Percentiles rank a stretch among this genome's conserved stretches.
Evolutionary conservation across 2,113 vertebrate genomes (phyloP).

Genomic region (Sturnus vulgaris): DNA sequence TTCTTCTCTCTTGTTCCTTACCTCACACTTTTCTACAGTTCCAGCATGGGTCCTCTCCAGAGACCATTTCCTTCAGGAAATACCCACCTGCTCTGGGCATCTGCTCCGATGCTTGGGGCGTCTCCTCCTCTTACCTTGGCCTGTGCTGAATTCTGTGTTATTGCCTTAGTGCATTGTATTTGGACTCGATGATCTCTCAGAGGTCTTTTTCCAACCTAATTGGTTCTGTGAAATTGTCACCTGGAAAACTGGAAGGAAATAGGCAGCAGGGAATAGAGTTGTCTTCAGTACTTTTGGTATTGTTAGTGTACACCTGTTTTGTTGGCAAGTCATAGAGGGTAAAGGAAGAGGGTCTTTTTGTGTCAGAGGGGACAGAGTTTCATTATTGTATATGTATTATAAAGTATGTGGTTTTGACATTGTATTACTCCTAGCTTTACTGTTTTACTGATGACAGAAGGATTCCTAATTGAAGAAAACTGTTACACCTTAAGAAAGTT

Average conservation of each 20-base stretch:
- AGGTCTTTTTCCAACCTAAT: not conserved
- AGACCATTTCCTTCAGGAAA: not conserved
- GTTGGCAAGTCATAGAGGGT: not conserved
- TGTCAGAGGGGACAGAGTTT: not conserved
- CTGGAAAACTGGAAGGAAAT: not conserved
- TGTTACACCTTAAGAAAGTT: not conserved
- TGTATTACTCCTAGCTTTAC: not conserved
- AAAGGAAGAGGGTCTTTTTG: not conserved
- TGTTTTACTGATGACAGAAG: not conserved
- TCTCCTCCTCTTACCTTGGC: not conserved
- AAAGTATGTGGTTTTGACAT: not conserved
- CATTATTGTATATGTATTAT: not conserved
- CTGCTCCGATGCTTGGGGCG: not conserved
- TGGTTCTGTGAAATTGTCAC: not conserved
- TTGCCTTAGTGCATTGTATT: not conserved
- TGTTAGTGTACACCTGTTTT: not conserved
- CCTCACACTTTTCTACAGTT: not conserved
- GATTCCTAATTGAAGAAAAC: not conserved
- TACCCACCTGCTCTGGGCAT: fast-evolving
- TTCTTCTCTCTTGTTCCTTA: not conserved
- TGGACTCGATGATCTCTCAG: not conserved
- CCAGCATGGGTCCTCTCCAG: not conserved
- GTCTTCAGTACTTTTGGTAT: not conserved
- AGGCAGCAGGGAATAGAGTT: not conserved
- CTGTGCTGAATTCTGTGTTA: fast-evolving